A percentile compares a stretch with the other conserved stretches of the same genome.
These are phyloP conservation scores for Coluber constrictor DNA, from an alignment of 2,797 vertebrate genomes.

Conservation along the genomic window DNA sequence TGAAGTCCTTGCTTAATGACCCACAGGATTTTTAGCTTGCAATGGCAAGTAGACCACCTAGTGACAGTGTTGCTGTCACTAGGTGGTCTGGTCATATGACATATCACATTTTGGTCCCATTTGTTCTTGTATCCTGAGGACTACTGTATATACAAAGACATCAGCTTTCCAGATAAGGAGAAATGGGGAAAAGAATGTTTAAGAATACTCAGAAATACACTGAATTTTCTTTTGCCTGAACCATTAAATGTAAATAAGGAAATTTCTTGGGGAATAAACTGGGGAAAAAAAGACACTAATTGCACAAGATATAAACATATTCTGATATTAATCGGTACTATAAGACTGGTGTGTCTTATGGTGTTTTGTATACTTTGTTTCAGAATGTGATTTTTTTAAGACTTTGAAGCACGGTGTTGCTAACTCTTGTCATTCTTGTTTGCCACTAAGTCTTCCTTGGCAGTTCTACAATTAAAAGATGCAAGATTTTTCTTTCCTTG, in stretches of 20 bases:
- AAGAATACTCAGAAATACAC: not conserved
- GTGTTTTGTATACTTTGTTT: not conserved
- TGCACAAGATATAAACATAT: not conserved
- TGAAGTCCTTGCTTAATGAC: no score
- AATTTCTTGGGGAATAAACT: not conserved
- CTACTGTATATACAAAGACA: not conserved
- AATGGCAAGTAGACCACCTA: no score
- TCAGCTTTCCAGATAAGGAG: not conserved
- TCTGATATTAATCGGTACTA: not conserved
- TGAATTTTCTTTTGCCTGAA: not conserved
- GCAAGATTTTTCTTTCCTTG: not conserved
- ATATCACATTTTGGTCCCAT: no score
- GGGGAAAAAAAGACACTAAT: not conserved
- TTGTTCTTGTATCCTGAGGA: no score
- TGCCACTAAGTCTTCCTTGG: not conserved
- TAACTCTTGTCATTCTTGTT: not conserved
- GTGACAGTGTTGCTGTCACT: no score
- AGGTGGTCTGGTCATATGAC: no score
- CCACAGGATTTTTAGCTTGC: no score
- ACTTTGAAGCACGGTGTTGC: not conserved
- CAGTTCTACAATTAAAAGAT: conserved; percentile 18
- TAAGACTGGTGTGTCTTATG: not conserved
- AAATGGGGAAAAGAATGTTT: not conserved
- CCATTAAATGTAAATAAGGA: not conserved
- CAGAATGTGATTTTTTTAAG: not conserved